These are phyloP conservation scores for Cotesia congregata DNA, from an alignment of 2,888 invertebrate species.

Conservation along the genomic window DNA sequence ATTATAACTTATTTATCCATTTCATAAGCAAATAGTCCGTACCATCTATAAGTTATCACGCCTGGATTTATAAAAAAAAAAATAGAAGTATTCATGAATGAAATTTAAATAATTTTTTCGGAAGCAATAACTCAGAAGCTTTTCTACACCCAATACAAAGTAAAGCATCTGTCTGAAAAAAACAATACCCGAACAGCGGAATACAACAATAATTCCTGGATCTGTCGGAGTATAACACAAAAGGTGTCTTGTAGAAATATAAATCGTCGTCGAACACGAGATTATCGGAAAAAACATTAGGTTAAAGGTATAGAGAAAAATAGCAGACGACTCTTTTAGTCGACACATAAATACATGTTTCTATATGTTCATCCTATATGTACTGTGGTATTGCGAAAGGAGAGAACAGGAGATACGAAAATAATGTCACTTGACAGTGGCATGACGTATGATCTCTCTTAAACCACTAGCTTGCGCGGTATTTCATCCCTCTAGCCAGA, in stretches of 20 bases:
- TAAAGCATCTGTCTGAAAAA: not conserved
- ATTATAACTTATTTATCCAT: too few species aligned
- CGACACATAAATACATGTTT: conserved; percentile 4
- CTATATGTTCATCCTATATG: not conserved
- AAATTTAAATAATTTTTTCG: not conserved
- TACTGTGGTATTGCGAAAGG: not conserved
- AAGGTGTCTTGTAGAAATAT: conserved; percentile 11
- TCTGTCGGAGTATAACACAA: conserved; percentile 15
- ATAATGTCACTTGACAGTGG: conserved; percentile 52
- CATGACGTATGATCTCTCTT: conserved; percentile 45
- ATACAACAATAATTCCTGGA: not conserved
- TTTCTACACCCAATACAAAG: not conserved
- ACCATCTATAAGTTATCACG: too few species aligned
- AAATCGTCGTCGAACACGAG: conserved; percentile 31
- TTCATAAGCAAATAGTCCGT: too few species aligned
- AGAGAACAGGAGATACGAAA: conserved; percentile 56
- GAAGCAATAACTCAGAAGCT: not conserved
- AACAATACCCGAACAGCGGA: not conserved
- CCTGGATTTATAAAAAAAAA: too few species aligned
- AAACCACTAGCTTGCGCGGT: conserved; percentile 57
- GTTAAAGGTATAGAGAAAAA: conserved; percentile 13
- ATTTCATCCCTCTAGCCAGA: conserved; percentile 62
- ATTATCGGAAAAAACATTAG: conserved; percentile 32
- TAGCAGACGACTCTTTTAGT: conserved; percentile 6
- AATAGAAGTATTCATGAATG: not conserved